Conservation (phyloP, 2,113 vertebrate species). For the Proteles cristata region DNA sequence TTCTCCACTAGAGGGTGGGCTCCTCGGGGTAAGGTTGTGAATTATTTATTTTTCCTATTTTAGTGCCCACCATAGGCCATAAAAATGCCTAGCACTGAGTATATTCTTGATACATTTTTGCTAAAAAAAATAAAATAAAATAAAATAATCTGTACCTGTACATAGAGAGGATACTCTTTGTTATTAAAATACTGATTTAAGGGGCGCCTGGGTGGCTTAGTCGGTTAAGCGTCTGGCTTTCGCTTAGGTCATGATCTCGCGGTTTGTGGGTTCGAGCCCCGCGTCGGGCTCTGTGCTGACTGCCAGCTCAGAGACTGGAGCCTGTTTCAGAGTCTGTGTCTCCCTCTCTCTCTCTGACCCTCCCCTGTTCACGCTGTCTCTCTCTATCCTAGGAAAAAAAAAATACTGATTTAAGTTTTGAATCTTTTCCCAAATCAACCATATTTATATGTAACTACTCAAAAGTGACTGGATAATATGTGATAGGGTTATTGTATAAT, state of each 20-base stretch:
- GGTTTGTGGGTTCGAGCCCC: too few species aligned
- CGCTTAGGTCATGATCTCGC: too few species aligned
- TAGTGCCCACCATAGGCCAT: background rate
- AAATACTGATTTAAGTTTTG: background rate
- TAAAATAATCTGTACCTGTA: background rate
- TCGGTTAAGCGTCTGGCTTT: too few species aligned
- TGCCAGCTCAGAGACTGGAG: too few species aligned
- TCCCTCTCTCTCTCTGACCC: too few species aligned
- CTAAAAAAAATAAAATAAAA: background rate
- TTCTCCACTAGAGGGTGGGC: background rate
- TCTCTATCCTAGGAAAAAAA: too few species aligned
- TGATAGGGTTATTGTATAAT: background rate
- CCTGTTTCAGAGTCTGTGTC: too few species aligned
- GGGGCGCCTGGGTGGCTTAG: too few species aligned
- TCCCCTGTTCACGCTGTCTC: too few species aligned
- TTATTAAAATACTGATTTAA: background rate
- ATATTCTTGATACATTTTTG: background rate
- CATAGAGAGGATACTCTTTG: background rate
- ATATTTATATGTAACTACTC: background rate
- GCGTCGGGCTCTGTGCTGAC: too few species aligned
- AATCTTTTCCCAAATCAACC: background rate
- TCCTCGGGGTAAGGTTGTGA: background rate
- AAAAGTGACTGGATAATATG: background rate
- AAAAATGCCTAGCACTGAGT: background rate
- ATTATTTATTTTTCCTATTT: conserved; percentile 15